Percentiles rank a stretch among this genome's conserved stretches.
Conservation (phyloP, 2,797 vertebrate genomes). For the Scleropages formosus region DNA sequence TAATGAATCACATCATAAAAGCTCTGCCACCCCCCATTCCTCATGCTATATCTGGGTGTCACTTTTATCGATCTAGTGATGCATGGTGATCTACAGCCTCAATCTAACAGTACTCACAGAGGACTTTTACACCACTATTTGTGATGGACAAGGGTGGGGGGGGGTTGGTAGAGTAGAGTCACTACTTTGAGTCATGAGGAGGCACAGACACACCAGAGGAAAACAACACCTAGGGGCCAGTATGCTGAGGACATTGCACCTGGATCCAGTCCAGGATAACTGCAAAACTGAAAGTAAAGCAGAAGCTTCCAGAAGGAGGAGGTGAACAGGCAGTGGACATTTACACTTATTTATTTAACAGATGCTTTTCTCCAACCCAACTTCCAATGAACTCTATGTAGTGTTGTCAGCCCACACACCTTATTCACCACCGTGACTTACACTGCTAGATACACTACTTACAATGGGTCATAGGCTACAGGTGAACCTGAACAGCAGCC, state of each 20-base stretch:
- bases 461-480: too few relatives aligned
- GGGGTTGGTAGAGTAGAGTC: constrained; percentile 28
- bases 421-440: too few relatives aligned
- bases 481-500: too few relatives aligned
- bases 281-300: too few relatives aligned
- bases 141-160: constrained; percentile 47
- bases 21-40: constrained; percentile 46
- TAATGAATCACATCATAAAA: constrained; percentile 69
- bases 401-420: too few relatives aligned
- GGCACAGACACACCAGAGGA: constrained; percentile 40
- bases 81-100: constrained; percentile 62
- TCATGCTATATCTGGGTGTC: constrained; percentile 50
- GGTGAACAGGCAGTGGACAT: too few relatives aligned
- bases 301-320: too few relatives aligned
- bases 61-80: constrained; percentile 64
- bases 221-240: not conserved
- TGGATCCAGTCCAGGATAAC: not conserved
- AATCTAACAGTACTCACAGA: constrained; percentile 66
- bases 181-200: constrained; percentile 42
- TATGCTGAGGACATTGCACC: not conserved
- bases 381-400: too few relatives aligned
- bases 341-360: too few relatives aligned
- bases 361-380: too few relatives aligned
- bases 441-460: too few relatives aligned
- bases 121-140: constrained; percentile 54